Conservation (phyloP, 2,888 invertebrate species). For the Acrobasis suavella region DNA sequence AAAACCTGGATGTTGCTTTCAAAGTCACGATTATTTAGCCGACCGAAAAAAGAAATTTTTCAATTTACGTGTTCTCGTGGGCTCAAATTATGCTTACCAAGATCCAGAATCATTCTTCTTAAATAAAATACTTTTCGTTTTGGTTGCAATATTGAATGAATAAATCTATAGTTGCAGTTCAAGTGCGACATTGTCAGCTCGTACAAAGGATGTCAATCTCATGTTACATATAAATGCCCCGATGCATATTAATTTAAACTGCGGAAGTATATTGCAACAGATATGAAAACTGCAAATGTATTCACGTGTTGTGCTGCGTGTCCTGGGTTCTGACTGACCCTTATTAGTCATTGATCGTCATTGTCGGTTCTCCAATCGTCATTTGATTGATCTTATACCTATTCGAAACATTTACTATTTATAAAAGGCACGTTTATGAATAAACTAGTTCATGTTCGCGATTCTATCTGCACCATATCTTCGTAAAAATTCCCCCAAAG, state of each 20-base stretch:
- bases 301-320: constrained; percentile 28
- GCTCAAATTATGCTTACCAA: neutral
- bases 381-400: neutral
- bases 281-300: constrained; percentile 28
- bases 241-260: constrained; percentile 44
- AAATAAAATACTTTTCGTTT: neutral
- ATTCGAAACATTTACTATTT: neutral
- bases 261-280: constrained; percentile 30
- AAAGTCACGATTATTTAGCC: constrained; percentile 24
- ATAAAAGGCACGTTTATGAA: neutral
- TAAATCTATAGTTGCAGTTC: constrained; percentile 1
- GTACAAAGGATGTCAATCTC: constrained; percentile 45
- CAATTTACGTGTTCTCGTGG: neutral
- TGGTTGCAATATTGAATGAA: neutral
- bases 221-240: constrained; percentile 41
- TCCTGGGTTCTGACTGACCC: constrained; percentile 9
- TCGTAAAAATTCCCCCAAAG: no score
- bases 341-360: constrained; percentile 19
- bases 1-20: constrained; percentile 50
- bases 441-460: neutral
- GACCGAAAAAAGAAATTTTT: neutral
- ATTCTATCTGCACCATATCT: no score
- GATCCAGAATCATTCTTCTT: neutral
- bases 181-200: constrained; percentile 26
- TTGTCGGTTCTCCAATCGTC: constrained; percentile 3